Base-by-base conservation (phyloP, 2,797 vertebrate genomes). In the Lycodopsis pacificus region DNA sequence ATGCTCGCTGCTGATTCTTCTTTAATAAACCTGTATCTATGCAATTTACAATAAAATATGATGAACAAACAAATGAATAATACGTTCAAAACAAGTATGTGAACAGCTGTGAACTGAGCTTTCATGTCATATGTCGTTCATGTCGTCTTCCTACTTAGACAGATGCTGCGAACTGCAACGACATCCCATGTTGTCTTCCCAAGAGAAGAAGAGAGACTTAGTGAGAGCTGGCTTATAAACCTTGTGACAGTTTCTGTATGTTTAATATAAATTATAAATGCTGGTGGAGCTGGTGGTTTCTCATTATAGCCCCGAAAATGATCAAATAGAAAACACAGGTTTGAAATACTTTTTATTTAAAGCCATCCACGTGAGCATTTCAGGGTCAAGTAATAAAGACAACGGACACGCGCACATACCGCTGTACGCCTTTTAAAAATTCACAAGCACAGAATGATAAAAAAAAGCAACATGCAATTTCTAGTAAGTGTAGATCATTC, bases 331-430 rank as follows among this genome's bases (percentile, higher is more conserved):
- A 57, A 72, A 65, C 15, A 68, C 40, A 56, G 30, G 6, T 76
- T 88, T 73, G n/a, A 88, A 80, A 69, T 70, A 80, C 61, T 66
- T 30, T 93, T 93, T 92, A 92, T 94, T 82, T 65, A 88, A 91
- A 91, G 85, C 77, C 59, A 81, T 72, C 62, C n/a, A 42, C 61
- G 38, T 46, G 32, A 84, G 77, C 70, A 73, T 83, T 77, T 81
- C 44, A 76, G 64, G 73, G 57, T 76, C 34, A 77, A 51, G 63
- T 75, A 68, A 51, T 53, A 63, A 68, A 76, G 58, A 77, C 72
- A 81, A 32, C 11, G 14, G 53, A 12, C n/a, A 13, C 6, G 0
- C n/a, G 9, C 17, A 51, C 62, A 76, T 46, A 71, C 49, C 49
- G 64, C 22, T 22, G 9, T 72, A 32, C 1, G 20, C 67, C 25